phyloP scores from a whole-genome alignment of 2,113 vertebrate species.

The Austrofundulus limnaeus region DNA sequence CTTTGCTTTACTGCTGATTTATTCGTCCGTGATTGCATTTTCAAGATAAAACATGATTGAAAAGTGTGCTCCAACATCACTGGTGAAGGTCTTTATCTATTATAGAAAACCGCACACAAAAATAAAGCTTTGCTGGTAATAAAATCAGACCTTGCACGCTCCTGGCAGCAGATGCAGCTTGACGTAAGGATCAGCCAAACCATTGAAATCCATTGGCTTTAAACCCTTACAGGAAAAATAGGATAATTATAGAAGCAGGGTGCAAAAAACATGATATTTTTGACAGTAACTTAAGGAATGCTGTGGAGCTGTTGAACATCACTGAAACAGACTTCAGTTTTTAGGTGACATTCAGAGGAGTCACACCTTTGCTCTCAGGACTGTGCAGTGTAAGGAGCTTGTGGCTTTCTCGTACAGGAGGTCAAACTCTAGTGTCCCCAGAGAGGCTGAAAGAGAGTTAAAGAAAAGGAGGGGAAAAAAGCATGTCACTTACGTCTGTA shows the following conservation, averaged over 20 bases:
- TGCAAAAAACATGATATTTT: not conserved
- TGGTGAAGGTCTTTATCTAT: not conserved
- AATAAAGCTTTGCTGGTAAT: slow-evolving; percentile 1
- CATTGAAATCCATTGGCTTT: slow-evolving; percentile 91
- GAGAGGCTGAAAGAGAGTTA: slow-evolving; percentile 67
- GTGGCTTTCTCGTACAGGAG: slow-evolving; percentile 78
- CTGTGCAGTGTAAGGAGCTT: slow-evolving; percentile 80
- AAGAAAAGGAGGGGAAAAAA: slow-evolving; percentile 10
- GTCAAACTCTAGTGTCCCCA: slow-evolving; percentile 81
- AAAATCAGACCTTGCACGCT: slow-evolving; percentile 84
- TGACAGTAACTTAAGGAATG: no score
- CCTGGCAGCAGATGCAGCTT: slow-evolving; percentile 87
- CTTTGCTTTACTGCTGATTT: slow-evolving; percentile 7
- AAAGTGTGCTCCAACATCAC: slow-evolving; percentile 11
- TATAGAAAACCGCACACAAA: not conserved
- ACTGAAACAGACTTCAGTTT: no score
- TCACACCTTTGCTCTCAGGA: slow-evolving; percentile 79
- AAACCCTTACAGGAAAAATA: slow-evolving; percentile 75
- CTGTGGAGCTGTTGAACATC: not conserved
- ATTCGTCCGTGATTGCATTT: slow-evolving; percentile 14
- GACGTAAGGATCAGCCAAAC: slow-evolving; percentile 87
- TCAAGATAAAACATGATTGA: not conserved
- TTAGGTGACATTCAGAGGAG: slow-evolving; percentile 3
- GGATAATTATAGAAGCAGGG: not conserved
- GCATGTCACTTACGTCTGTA: slow-evolving; percentile 8